Percentiles rank a stretch among this genome's conserved stretches.
These are phyloP conservation scores for Microctonus brassicae DNA, from an alignment of 2,888 invertebrate genomes.

Conservation along the genomic window DNA sequence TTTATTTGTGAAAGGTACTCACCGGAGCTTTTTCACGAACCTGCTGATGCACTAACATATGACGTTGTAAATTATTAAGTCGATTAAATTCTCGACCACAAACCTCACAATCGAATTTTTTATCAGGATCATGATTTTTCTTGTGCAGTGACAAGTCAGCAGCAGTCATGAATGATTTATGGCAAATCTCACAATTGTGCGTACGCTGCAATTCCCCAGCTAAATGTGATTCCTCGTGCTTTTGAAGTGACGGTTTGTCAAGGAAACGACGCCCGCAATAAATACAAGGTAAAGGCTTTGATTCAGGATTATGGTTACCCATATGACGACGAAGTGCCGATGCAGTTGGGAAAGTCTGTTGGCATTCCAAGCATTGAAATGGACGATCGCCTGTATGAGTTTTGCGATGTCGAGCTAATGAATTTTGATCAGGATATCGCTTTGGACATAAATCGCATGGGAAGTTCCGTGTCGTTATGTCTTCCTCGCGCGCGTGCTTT, in stretches of 20 bases:
- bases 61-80: conserved; percentile 68
- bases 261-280: conserved; percentile 69
- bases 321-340: conserved; percentile 68
- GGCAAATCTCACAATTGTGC: conserved; percentile 72
- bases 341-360: conserved; percentile 68
- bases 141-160: conserved; percentile 70
- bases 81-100: conserved; percentile 68
- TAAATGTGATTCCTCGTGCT: conserved; percentile 69
- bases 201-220: conserved; percentile 64
- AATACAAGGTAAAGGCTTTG: conserved; percentile 68
- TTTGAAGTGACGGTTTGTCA: conserved; percentile 67
- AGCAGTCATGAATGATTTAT: conserved; percentile 72
- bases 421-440: conserved; percentile 67
- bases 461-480: conserved; percentile 66
- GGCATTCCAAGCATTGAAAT: conserved; percentile 68
- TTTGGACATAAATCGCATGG: conserved; percentile 68
- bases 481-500: conserved; percentile 68
- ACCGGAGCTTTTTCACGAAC: conserved; percentile 55
- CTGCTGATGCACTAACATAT: conserved; percentile 69
- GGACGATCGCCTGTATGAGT: conserved; percentile 65
- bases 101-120: conserved; percentile 68
- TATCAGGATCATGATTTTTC: conserved; percentile 68
- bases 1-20: conserved; percentile 17
- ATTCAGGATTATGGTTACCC: conserved; percentile 67
- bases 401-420: conserved; percentile 65